Evolutionary conservation across 2,797 vertebrate species (phyloP), one percentile per base, ranked within the genome.

Genomic region (Allobates femoralis): DNA sequence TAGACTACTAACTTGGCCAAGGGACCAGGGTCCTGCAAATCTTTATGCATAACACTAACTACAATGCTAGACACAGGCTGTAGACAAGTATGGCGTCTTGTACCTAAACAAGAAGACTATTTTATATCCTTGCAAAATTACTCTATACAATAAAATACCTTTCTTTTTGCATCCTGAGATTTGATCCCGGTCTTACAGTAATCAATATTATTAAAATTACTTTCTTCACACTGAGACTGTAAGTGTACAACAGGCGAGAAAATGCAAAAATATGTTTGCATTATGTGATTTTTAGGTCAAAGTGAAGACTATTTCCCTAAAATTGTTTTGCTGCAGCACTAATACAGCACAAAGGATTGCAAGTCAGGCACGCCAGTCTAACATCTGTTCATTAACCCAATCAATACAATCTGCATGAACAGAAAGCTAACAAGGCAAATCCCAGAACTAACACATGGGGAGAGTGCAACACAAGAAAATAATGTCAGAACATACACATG

Each of bases 351-450:
- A 55, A 71, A 69, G 66, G 80, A 82, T 34, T 71, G 64, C 28
- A 53, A 67, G 46, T 53, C 41, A 67, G 78, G 30, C 41, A 56
- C 4, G 28, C 46, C 16, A 11, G 51, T 32, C 80, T 56, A 82
- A 71, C 80, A 71, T 55, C 80, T 81, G 79, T 67, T 81, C 60
- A 67, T 67, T 53, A 32, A 69, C 62, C 46, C 53, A 81, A 81
- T 81, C 62, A 34, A 81, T 69, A 81, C 79, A 34, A 81, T 32
- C 53, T 53, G 26, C 62, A 81, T n/a, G 14, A 51, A 34, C 26
- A 69, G 67, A 81, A 69, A 23, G 41, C 60, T 80, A 80, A 80
- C 56, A 80, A 80, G 78, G 78, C 58, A 51, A 50, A 32, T 81
- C 62, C 19, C 12, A 19, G 37, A 30, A 81, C 51, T 81, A 67